Evolutionary conservation across 2,797 vertebrate genomes (phyloP).

Genomic region (Ceyx erithaca): DNA sequence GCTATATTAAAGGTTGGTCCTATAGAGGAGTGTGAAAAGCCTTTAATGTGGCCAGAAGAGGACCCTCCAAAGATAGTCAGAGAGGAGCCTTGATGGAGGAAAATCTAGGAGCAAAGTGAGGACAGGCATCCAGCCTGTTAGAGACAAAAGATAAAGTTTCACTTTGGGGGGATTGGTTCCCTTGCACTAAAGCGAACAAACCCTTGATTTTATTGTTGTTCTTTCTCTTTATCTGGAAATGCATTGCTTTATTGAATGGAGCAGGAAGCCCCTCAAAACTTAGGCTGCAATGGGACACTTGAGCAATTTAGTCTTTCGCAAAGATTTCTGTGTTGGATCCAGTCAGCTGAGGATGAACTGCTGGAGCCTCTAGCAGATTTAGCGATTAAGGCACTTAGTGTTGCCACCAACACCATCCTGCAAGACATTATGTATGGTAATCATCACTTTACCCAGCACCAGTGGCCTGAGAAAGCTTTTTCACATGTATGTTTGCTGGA

Average conservation of each 20-base stretch:
- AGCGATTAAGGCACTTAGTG: too few species aligned
- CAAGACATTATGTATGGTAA: fast-evolving
- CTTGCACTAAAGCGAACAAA: slow-evolving; percentile 32
- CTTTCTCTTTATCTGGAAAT: slow-evolving; percentile 3
- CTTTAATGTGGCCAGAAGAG: neutral
- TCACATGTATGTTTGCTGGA: neutral
- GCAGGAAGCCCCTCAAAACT: neutral
- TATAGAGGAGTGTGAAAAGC: neutral
- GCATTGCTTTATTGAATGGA: neutral
- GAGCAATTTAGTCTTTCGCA: neutral
- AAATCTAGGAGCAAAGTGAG: neutral
- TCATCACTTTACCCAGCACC: neutral
- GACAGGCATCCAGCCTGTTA: neutral
- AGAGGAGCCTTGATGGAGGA: neutral
- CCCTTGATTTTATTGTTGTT: neutral
- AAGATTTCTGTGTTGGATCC: neutral
- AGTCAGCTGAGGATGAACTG: neutral
- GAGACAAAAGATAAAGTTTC: slow-evolving; percentile 7
- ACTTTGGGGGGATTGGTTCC: neutral
- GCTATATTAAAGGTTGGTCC: neutral
- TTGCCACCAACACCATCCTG: neutral
- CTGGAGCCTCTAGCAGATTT: neutral
- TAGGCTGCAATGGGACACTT: neutral
- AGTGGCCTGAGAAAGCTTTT: neutral
- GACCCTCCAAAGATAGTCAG: neutral